Conservation (phyloP, 2,797 vertebrate genomes). For the Mycteria americana region DNA sequence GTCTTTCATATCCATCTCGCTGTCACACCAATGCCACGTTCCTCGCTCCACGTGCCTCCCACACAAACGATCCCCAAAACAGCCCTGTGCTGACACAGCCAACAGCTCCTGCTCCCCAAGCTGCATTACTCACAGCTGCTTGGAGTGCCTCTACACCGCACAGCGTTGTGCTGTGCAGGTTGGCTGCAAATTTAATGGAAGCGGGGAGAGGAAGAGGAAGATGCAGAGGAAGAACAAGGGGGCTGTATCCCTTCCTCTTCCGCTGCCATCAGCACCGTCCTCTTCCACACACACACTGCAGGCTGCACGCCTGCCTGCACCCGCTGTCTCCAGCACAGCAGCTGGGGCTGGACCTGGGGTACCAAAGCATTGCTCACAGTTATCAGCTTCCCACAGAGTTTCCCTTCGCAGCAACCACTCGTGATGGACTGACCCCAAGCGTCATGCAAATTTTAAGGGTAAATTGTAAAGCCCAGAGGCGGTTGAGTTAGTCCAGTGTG, state of each 20-base stretch:
- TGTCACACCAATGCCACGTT: background rate
- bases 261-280: background rate
- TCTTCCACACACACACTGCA: background rate
- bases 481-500: background rate
- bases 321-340: background rate
- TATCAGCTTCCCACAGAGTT: background rate
- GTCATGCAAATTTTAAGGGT: background rate
- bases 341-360: background rate
- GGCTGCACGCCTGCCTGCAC: background rate
- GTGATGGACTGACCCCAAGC: background rate
- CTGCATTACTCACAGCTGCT: background rate
- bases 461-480: background rate
- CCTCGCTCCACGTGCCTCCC: fast-evolving
- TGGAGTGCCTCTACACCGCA: background rate
- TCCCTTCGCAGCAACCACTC: background rate
- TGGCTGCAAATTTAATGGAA: background rate
- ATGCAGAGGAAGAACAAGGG: background rate
- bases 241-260: background rate
- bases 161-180: background rate
- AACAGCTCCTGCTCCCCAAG: background rate
- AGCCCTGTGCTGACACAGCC: background rate
- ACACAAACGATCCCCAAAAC: fast-evolving
- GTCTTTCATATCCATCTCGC: background rate
- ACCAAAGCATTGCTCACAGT: background rate
- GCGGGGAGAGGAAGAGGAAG: background rate